A percentile compares a stretch with the other conserved stretches of the same genome.
phyloP scores from a whole-genome alignment of 2,797 vertebrate species.

The Hemitrygon akajei region DNA sequence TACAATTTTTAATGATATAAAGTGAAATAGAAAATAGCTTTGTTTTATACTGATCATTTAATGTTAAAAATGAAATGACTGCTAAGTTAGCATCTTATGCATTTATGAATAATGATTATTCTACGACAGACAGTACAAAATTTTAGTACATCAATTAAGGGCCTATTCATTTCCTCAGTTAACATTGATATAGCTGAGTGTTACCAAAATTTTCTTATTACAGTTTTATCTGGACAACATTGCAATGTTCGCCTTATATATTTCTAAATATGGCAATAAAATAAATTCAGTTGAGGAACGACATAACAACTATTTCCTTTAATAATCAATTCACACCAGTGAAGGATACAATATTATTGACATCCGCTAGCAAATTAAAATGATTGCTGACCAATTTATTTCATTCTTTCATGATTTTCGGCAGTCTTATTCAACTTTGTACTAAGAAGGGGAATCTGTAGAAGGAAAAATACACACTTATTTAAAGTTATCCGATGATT shows the following conservation, averaged over 20 bases:
- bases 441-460: slow-evolving; percentile 57
- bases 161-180: slow-evolving; percentile 13
- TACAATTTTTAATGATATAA: slow-evolving; percentile 27
- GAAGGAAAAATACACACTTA: slow-evolving; percentile 34
- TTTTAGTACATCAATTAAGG: slow-evolving; percentile 3
- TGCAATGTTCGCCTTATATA: slow-evolving; percentile 17
- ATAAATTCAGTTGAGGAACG: background rate
- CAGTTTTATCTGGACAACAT: background rate
- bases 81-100: background rate
- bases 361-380: slow-evolving; percentile 43
- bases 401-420: slow-evolving; percentile 40
- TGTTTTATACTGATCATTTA: background rate
- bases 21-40: background rate
- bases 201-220: slow-evolving; percentile 33
- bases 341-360: slow-evolving; percentile 23
- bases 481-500: background rate
- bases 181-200: background rate
- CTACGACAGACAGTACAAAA: slow-evolving; percentile 22
- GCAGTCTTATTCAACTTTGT: slow-evolving; percentile 55
- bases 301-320: slow-evolving; percentile 8
- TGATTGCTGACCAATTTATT: slow-evolving; percentile 51
- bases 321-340: slow-evolving; percentile 4
- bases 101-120: background rate
- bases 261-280: slow-evolving; percentile 18
- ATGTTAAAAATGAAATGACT: slow-evolving; percentile 2